A percentile compares a stretch with the other conserved stretches of the same genome.
phyloP scores from a whole-genome alignment of 64 coral and sea anemone species.

The Montipora sp. region DNA sequence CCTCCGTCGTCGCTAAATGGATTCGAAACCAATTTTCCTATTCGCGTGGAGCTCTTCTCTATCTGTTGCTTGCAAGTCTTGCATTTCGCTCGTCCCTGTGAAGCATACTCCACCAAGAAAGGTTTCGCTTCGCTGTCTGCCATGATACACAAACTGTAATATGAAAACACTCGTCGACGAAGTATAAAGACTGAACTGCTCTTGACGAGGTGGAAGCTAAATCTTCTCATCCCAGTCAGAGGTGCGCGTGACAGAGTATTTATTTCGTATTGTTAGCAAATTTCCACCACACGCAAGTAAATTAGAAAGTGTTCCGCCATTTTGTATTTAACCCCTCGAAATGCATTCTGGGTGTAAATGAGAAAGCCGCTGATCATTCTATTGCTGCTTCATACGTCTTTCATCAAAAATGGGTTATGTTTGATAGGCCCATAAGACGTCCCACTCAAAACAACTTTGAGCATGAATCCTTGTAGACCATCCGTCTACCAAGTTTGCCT shows the following conservation, averaged over 20 bases:
- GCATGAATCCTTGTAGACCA: no score
- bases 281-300: neutral
- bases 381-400: neutral
- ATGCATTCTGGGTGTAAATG: neutral
- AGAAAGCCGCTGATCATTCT: neutral
- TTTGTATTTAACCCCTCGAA: neutral
- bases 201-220: conserved; percentile 9
- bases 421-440: no score
- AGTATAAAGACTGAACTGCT: neutral
- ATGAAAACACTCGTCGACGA: neutral
- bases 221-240: neutral
- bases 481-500: no score
- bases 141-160: conserved; percentile 52
- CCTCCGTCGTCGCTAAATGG: conserved; percentile 96
- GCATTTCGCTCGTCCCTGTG: conserved; percentile 95
- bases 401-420: neutral
- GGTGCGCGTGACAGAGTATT: neutral
- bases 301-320: neutral
- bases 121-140: conserved; percentile 49
- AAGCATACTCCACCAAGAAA: conserved; percentile 92
- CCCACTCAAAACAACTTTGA: no score
- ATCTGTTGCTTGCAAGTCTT: conserved; percentile 96
- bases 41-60: conserved; percentile 89
- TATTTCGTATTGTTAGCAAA: neutral
- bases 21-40: conserved; percentile 90